phyloP scores from a whole-genome alignment of 1,140 invertebrate species.

The Caenorhabditis inopinata region DNA sequence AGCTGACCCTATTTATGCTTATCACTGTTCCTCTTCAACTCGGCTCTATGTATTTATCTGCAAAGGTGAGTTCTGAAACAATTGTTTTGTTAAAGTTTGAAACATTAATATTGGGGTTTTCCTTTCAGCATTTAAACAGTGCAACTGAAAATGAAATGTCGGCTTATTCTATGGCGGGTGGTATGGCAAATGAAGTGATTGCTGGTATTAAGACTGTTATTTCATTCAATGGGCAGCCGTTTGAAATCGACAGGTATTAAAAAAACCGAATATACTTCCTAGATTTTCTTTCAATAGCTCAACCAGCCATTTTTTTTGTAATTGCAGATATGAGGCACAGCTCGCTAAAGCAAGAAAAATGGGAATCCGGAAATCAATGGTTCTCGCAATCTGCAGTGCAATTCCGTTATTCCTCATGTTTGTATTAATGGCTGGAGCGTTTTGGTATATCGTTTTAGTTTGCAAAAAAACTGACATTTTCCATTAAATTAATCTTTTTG shows the following conservation, averaged over 20 bases:
- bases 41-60: not conserved
- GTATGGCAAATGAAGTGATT: constrained; percentile 79
- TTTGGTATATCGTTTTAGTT: constrained; percentile 69
- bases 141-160: constrained; percentile 75
- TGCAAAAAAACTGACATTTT: not conserved
- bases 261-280: too few species aligned
- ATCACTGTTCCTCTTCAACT: not conserved
- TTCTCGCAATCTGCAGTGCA: constrained; percentile 72
- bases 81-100: too few species aligned
- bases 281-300: too few species aligned
- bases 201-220: constrained; percentile 77
- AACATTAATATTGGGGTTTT: too few species aligned
- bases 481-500: constrained; percentile 69
- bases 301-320: too few species aligned
- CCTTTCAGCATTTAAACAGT: not conserved
- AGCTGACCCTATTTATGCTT: not conserved
- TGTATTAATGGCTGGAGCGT: constrained; percentile 68
- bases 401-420: constrained; percentile 72
- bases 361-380: constrained; percentile 75
- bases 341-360: constrained; percentile 73
- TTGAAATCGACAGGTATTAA: constrained; percentile 70
- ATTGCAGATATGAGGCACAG: constrained; percentile 70
- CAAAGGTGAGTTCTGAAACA: not conserved
- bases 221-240: constrained; percentile 78
- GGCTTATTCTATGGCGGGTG: constrained; percentile 77